Evolutionary conservation across 2,888 invertebrate species (phyloP).

Genomic region (Pseudococcus viburni): DNA sequence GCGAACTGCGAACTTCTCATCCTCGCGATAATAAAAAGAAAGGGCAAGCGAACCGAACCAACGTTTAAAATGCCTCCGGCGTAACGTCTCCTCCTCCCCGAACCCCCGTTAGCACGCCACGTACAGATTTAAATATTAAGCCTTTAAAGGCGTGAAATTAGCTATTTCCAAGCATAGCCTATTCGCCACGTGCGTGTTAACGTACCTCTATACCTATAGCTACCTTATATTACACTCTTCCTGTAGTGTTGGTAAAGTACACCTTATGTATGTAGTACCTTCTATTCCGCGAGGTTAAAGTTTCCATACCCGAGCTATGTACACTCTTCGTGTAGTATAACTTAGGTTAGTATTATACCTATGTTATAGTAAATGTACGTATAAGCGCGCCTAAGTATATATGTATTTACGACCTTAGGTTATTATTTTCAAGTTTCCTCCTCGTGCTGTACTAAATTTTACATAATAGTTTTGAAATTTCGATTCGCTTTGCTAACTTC

Average conservation of each 20-base stretch:
- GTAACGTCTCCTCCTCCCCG: not conserved
- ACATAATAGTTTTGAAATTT: slow-evolving; percentile 39
- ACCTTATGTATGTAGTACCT: not conserved
- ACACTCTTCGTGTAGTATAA: not conserved
- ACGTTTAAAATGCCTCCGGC: not conserved
- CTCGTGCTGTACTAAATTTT: slow-evolving; percentile 28
- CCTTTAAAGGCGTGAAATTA: slow-evolving; percentile 28
- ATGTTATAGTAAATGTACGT: not conserved
- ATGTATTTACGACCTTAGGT: slow-evolving; percentile 46
- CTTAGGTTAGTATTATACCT: not conserved
- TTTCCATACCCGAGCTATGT: not conserved
- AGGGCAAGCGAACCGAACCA: not conserved
- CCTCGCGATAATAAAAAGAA: not conserved
- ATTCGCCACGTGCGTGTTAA: not conserved
- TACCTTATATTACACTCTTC: not conserved
- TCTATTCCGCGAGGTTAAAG: not conserved
- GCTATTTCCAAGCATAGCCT: not conserved
- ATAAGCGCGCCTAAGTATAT: not conserved
- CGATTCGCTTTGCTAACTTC: slow-evolving; percentile 53
- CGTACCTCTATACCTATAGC: not conserved
- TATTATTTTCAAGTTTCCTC: slow-evolving; percentile 50
- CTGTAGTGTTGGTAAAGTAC: not conserved
- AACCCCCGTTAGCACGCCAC: not conserved
- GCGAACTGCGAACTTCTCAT: not conserved
- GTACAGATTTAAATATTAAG: slow-evolving; percentile 25